Percentiles rank a stretch among this genome's conserved stretches.
phyloP scores from a whole-genome alignment of 2,113 vertebrate genomes.

The Ariopsis seemanni region DNA sequence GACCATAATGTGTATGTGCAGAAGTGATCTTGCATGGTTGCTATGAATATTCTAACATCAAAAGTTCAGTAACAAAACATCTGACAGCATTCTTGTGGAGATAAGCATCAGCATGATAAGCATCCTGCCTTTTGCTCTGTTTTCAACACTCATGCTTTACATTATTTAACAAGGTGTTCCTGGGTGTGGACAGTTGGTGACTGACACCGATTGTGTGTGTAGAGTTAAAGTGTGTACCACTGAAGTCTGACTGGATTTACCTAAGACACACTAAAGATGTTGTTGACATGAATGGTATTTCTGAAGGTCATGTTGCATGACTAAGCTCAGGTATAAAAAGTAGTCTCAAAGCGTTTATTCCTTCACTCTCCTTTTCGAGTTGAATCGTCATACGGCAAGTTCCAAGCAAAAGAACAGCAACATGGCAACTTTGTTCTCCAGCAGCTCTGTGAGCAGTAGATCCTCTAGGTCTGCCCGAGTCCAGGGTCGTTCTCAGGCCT shows the following conservation, averaged over 20 bases:
- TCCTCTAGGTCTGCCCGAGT: background rate
- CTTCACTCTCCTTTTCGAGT: background rate
- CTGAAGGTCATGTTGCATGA: background rate
- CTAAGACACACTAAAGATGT: background rate
- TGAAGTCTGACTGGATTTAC: conserved; percentile 27
- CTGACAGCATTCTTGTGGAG: background rate
- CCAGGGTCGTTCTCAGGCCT: background rate
- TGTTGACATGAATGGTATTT: background rate
- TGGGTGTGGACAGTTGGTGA: background rate
- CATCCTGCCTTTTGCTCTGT: background rate
- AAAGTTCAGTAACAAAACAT: background rate
- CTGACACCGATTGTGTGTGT: background rate
- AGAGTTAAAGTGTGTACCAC: background rate
- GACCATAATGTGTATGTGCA: background rate
- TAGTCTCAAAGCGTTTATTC: background rate
- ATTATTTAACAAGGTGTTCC: background rate
- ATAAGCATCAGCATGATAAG: background rate
- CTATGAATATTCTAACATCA: background rate
- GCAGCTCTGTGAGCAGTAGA: background rate
- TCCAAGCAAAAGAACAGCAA: background rate
- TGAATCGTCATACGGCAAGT: background rate
- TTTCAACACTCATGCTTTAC: background rate
- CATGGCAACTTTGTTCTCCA: background rate
- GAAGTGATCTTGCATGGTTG: background rate
- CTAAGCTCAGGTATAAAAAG: background rate